Base-by-base conservation (phyloP, 92 coral and sea anemone species). In the Porites evermanni region DNA sequence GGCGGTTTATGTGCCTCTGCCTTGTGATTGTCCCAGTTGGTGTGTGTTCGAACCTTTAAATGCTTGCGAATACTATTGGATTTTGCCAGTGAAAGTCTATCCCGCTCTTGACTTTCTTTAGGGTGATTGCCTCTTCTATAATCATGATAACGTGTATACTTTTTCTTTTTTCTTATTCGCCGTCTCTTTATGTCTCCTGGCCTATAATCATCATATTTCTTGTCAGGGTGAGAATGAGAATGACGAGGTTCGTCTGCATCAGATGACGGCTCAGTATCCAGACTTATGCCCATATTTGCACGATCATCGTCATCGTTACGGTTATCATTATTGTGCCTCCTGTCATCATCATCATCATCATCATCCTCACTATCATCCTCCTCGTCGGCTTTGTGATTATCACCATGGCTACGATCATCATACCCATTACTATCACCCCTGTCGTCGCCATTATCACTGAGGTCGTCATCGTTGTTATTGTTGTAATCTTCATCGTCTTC, bases 211-310 rank as follows among this genome's bases (percentile, higher is more conserved):
- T 66, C 21, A 11, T 64, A 4, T 4, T 10, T 6, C 8, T 70
- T 32, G 1, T 58, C 72, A 1, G 78, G 38, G 0, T 44, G 80
- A 83, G 80, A 44, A 50, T 50, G 80, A 51, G 74, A 61, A 6
- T 51, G 23, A 61, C 80, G 87, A 83, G 87, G 87, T 17, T 63
- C 70, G 72, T 63, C 72, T 16, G 64, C 53, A 67, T 83, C 87
- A 24, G 74, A 17, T 83, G 64, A 67, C 52, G 72, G 80, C 87
- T 83, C 80, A 17, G 52, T 56, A 4, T 73, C 80, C 74, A 52
- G 47, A 38, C 53, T 53, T 21, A 9, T 50, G 19, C 64, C 26
- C 23, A 16, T 5, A 23, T 21, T 61, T 19, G 64, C 19, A 26
- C 63, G 29, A 72, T 72, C 72, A 16, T 53, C 53, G n/a, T 56